phyloP scores from a whole-genome alignment of 2,797 vertebrate genomes.

The Gymnoscopelus braueri region DNA sequence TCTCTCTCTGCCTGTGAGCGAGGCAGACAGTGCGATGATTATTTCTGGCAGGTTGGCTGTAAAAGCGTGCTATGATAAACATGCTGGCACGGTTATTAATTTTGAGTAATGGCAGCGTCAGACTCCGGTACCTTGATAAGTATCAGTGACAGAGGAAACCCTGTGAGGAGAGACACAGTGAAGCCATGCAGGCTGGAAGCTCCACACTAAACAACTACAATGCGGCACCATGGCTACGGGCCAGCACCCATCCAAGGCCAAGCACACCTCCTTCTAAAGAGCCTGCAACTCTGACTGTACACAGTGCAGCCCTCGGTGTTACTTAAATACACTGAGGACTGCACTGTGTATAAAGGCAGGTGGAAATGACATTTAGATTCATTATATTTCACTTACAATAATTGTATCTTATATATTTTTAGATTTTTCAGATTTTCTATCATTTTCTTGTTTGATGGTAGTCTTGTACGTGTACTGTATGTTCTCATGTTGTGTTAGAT shows the following conservation, averaged over 20 bases:
- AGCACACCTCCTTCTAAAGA: slow-evolving; percentile 23
- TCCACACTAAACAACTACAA: slow-evolving; percentile 16
- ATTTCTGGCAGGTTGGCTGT: slow-evolving; percentile 88
- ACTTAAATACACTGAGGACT: neutral
- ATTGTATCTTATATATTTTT: too few species aligned
- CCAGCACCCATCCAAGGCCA: slow-evolving; percentile 47
- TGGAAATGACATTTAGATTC: neutral
- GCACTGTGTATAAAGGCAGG: neutral
- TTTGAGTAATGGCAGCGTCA: slow-evolving; percentile 84
- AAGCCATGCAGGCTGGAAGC: slow-evolving; percentile 71
- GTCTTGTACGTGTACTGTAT: too few species aligned
- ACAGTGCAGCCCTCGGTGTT: too few species aligned
- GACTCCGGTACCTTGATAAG: slow-evolving; percentile 83
- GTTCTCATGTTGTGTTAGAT: too few species aligned
- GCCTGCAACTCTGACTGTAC: slow-evolving; percentile 2
- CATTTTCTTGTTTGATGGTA: too few species aligned
- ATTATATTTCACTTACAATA: too few species aligned
- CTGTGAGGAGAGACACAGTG: slow-evolving; percentile 66
- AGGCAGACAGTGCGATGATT: slow-evolving; percentile 79
- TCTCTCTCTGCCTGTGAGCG: neutral
- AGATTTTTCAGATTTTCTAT: too few species aligned
- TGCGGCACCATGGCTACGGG: slow-evolving; percentile 45
- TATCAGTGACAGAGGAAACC: slow-evolving; percentile 74
- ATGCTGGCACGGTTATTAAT: slow-evolving; percentile 87
- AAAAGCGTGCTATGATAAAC: slow-evolving; percentile 87